Conservation (phyloP, 1,140 invertebrate species). For the Musca domestica region DNA sequence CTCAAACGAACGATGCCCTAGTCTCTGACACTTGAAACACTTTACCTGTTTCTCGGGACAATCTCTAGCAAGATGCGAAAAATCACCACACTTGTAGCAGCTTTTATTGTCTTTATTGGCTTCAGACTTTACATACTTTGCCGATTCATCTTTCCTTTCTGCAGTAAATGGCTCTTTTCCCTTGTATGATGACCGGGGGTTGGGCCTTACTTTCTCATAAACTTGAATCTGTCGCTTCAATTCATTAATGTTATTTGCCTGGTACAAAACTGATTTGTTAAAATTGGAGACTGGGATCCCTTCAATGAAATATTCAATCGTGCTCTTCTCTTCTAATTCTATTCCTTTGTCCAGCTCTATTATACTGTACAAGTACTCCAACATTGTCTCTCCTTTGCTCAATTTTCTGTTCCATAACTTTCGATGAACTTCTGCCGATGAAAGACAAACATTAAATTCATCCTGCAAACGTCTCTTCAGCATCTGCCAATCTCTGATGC, state of each 20-base stretch:
- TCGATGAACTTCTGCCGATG: neutral
- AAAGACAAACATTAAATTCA: neutral
- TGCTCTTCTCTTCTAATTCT: neutral
- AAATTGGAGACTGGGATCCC: neutral
- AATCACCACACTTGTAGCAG: too few species aligned
- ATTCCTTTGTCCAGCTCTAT: slow-evolving; percentile 1
- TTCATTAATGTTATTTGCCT: neutral
- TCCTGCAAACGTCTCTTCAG: neutral
- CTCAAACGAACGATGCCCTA: neutral
- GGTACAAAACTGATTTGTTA: slow-evolving; percentile 2
- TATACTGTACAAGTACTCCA: slow-evolving; percentile 10
- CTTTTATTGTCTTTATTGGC: too few species aligned
- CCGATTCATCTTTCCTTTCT: neutral
- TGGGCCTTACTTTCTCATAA: neutral
- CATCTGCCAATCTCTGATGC: neutral
- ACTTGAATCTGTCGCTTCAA: neutral
- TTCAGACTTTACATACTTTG: neutral
- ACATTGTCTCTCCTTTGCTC: too few species aligned
- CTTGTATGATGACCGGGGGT: neutral
- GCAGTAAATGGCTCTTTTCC: neutral
- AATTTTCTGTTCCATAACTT: too few species aligned
- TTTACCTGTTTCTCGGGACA: neutral
- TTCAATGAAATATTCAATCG: too few species aligned
- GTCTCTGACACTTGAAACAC: neutral
- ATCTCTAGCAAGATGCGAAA: too few species aligned